phyloP scores from a whole-genome alignment of 2,113 vertebrate genomes.

The Platysternon megacephalum region DNA sequence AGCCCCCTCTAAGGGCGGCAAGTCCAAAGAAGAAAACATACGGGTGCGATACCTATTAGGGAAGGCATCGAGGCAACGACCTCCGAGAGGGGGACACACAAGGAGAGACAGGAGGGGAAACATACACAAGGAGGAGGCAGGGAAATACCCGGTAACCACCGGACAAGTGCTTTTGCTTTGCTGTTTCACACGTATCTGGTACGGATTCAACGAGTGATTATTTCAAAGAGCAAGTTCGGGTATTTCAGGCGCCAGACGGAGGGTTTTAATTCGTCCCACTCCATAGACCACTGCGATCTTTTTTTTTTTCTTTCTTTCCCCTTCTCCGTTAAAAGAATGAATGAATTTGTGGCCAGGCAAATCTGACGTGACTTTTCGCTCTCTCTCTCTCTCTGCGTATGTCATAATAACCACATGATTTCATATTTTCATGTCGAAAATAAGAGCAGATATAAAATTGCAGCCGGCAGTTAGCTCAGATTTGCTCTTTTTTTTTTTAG shows the following conservation, averaged over 20 bases:
- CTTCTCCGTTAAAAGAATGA: neutral
- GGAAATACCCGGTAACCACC: neutral
- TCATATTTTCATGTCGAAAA: neutral
- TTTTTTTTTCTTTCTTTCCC: neutral
- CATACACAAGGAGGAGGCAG: neutral
- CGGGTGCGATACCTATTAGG: neutral
- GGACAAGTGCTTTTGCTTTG: neutral
- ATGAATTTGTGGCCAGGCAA: neutral
- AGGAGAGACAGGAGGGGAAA: neutral
- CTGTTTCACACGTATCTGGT: neutral
- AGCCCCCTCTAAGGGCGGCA: neutral
- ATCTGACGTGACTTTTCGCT: neutral
- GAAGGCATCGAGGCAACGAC: neutral
- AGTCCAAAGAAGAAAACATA: neutral
- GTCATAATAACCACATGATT: neutral
- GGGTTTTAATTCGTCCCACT: neutral
- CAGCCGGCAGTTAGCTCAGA: neutral
- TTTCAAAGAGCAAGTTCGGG: neutral
- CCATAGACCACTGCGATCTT: neutral
- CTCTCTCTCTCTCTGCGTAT: neutral
- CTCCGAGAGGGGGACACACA: neutral
- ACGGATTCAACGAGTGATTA: neutral
- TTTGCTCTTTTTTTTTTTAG: neutral
- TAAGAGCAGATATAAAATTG: neutral
- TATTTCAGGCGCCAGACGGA: neutral